These are phyloP conservation scores for Netelia inedita DNA, from an alignment of 2,888 invertebrate species.

Conservation along the genomic window DNA sequence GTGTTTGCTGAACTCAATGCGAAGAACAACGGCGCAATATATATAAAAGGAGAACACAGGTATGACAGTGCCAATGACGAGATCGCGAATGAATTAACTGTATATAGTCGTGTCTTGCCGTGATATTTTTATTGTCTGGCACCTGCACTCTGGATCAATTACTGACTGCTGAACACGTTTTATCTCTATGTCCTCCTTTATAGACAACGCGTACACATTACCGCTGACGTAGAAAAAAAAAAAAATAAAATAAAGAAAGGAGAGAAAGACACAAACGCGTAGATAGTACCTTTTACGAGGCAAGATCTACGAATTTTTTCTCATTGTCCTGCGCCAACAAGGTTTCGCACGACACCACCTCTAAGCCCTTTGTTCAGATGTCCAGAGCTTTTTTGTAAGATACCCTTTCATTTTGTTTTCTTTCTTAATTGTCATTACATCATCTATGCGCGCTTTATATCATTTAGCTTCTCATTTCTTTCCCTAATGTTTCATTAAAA, in stretches of 20 bases:
- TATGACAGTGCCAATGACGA: constrained; percentile 54
- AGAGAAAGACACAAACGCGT: constrained; percentile 35
- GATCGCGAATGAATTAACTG: constrained; percentile 42
- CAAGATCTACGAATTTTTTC: constrained; percentile 48
- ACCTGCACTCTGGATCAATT: constrained; percentile 14
- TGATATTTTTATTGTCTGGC: neutral
- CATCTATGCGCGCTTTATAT: neutral
- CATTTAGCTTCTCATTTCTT: neutral
- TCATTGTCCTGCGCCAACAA: constrained; percentile 56
- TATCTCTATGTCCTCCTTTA: constrained; percentile 30
- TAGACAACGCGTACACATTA: constrained; percentile 23
- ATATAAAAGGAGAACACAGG: constrained; percentile 39
- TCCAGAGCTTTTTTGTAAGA: constrained; percentile 82
- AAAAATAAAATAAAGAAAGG: constrained; percentile 30
- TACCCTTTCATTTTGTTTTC: constrained; percentile 70
- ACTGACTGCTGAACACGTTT: neutral
- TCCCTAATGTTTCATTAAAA: constrained; percentile 10
- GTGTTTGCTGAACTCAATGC: neutral
- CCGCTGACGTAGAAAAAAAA: constrained; percentile 10
- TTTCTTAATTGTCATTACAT: constrained; percentile 34
- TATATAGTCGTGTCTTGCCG: constrained; percentile 9
- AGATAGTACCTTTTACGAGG: constrained; percentile 31
- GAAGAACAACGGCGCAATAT: constrained; percentile 46
- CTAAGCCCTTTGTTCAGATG: constrained; percentile 80
- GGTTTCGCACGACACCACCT: constrained; percentile 75